Evolutionary conservation across 2,113 vertebrate genomes (phyloP).

Genomic region (Elephantulus edwardii): DNA sequence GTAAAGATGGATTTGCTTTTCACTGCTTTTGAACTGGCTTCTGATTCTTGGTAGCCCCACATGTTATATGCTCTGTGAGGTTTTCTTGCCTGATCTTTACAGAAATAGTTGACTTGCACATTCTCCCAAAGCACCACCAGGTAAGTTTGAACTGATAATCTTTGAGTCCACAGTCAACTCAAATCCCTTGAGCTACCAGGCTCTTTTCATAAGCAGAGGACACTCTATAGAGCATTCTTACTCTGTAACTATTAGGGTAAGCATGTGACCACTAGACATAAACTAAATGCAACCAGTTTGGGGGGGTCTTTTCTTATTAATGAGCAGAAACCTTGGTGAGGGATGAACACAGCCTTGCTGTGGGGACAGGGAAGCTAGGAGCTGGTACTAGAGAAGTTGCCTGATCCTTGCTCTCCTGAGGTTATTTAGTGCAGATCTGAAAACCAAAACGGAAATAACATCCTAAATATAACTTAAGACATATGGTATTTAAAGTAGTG

Average conservation of each 20-base stretch:
- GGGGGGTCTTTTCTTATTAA: neutral
- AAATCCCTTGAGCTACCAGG: neutral
- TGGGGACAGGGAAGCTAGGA: neutral
- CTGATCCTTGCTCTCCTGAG: neutral
- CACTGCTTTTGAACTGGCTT: neutral
- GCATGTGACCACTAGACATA: neutral
- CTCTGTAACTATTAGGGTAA: neutral
- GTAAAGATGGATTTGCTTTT: neutral
- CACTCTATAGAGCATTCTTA: neutral
- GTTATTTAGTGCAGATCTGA: neutral
- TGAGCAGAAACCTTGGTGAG: neutral
- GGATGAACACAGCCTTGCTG: accelerated
- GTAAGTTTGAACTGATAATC: neutral
- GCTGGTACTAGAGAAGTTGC: neutral
- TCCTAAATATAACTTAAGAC: neutral
- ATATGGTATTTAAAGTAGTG: accelerated
- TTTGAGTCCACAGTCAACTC: neutral
- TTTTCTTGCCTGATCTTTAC: neutral
- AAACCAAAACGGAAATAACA: neutral
- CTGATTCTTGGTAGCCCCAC: neutral
- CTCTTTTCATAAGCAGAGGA: neutral
- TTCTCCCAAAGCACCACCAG: neutral
- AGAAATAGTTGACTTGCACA: neutral
- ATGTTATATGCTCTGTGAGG: neutral
- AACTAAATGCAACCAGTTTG: neutral